Conservation (phyloP, 2,888 invertebrate species). For the Stratiomys singularior region DNA sequence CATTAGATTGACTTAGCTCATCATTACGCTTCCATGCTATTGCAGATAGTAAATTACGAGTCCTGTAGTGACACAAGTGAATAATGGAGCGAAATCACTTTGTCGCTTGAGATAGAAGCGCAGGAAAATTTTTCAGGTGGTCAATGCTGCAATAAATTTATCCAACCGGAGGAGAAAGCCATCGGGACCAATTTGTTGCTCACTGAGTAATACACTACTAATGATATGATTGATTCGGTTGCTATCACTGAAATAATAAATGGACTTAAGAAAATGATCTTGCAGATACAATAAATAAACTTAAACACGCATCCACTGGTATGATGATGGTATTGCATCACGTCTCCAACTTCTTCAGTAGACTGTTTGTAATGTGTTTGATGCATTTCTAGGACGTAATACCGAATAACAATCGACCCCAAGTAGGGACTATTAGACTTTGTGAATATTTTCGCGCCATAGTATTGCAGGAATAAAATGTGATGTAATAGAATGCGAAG, state of each 20-base stretch:
- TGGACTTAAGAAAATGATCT: background rate
- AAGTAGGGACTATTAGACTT: background rate
- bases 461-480: background rate
- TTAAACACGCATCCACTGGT: background rate
- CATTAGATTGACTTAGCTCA: too few species aligned
- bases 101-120: too few species aligned
- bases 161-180: too few species aligned
- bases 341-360: background rate
- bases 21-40: too few species aligned
- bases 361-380: background rate
- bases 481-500: background rate
- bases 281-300: background rate
- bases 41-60: too few species aligned
- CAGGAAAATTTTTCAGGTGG: too few species aligned
- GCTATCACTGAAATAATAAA: background rate
- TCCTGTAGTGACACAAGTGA: too few species aligned
- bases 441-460: background rate
- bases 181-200: too few species aligned
- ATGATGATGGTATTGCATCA: background rate
- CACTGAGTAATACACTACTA: too few species aligned
- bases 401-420: background rate
- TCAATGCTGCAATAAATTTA: too few species aligned
- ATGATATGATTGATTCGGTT: too few species aligned
- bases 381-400: constrained; percentile 8
- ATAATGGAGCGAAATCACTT: too few species aligned